These are phyloP conservation scores for Otus sunia DNA, from an alignment of 2,113 vertebrate genomes.

Conservation along the genomic window DNA sequence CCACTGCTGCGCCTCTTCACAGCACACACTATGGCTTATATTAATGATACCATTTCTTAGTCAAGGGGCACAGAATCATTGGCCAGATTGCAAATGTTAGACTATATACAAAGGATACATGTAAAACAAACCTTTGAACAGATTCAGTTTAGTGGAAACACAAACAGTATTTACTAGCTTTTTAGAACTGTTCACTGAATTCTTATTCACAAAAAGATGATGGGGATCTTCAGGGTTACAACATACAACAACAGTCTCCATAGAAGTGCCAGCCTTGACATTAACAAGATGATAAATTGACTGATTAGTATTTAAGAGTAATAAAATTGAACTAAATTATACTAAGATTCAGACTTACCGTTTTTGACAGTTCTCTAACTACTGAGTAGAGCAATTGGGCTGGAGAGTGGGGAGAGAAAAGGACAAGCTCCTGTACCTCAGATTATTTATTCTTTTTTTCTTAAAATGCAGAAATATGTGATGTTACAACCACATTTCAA, in stretches of 20 bases:
- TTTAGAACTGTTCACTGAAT: neutral
- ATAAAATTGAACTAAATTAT: neutral
- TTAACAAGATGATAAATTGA: constrained; percentile 7
- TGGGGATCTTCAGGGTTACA: constrained; percentile 21
- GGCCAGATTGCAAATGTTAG: neutral
- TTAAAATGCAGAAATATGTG: neutral
- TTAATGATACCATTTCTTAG: neutral
- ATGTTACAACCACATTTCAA: neutral
- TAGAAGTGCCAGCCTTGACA: neutral
- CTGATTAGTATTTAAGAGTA: neutral
- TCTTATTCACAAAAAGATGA: constrained; percentile 4
- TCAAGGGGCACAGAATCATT: neutral
- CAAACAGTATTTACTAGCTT: neutral
- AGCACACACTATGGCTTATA: neutral
- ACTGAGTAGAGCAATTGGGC: neutral
- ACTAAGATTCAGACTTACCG: neutral
- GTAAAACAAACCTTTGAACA: neutral
- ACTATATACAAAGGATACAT: neutral
- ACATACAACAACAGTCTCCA: neutral
- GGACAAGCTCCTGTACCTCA: neutral
- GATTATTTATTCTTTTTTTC: neutral
- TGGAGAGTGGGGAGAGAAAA: neutral
- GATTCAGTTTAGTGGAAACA: neutral
- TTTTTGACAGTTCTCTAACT: neutral
- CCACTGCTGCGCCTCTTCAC: neutral